Conservation (phyloP, 1,140 invertebrate species). For the Alviniconcha marisindica region DNA sequence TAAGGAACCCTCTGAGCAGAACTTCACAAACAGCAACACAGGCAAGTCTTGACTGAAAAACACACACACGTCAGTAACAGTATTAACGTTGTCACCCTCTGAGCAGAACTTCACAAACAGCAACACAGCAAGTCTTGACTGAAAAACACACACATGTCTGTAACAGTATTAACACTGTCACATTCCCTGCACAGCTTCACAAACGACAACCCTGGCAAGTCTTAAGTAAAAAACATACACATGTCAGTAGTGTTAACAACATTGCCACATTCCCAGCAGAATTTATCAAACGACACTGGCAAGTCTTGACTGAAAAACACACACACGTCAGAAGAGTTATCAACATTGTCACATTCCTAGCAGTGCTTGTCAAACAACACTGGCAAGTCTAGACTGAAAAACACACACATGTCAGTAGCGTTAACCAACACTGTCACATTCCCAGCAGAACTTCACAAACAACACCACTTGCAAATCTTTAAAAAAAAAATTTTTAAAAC, state of each 20-base stretch:
- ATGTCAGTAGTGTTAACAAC: slow-evolving; percentile 49
- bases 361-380: slow-evolving; percentile 83
- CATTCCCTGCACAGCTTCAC: slow-evolving; percentile 87
- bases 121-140: slow-evolving; percentile 76
- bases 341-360: slow-evolving; percentile 87
- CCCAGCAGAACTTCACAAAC: slow-evolving; percentile 84
- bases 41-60: background rate
- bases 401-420: slow-evolving; percentile 6
- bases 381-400: slow-evolving; percentile 74
- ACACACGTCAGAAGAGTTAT: slow-evolving; percentile 81
- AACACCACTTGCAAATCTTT: slow-evolving; percentile 78
- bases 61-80: slow-evolving; percentile 79
- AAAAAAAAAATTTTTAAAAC: slow-evolving; percentile 54
- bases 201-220: slow-evolving; percentile 80
- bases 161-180: slow-evolving; percentile 80
- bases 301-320: background rate
- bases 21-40: background rate
- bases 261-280: slow-evolving; percentile 84
- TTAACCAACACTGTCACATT: slow-evolving; percentile 83
- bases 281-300: background rate
- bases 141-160: slow-evolving; percentile 43
- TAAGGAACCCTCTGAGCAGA: background rate
- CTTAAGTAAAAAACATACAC: slow-evolving; percentile 52
- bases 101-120: slow-evolving; percentile 84
- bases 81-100: slow-evolving; percentile 86